phyloP scores from a whole-genome alignment of 2,113 vertebrate genomes.

The Vombatus ursinus region DNA sequence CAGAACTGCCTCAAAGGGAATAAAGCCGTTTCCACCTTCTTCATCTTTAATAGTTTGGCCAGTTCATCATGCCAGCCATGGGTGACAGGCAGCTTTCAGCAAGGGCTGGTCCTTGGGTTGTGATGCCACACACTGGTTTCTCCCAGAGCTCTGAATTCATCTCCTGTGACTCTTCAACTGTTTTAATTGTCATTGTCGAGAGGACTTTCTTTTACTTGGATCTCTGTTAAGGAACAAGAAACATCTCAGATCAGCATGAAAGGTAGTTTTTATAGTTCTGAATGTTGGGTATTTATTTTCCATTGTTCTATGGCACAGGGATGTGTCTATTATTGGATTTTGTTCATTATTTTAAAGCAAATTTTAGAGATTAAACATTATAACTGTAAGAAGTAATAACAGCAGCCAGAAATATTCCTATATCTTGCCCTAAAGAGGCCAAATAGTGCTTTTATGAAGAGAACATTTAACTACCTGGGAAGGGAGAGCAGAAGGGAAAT shows the following conservation, averaged over 20 bases:
- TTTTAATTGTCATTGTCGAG: background rate
- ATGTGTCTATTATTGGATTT: constrained; percentile 23
- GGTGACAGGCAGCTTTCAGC: constrained; percentile 12
- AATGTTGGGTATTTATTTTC: constrained; percentile 6
- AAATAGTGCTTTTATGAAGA: constrained; percentile 17
- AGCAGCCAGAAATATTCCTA: constrained; percentile 36
- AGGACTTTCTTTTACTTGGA: background rate
- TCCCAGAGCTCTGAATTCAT: background rate
- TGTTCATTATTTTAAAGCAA: constrained; percentile 40
- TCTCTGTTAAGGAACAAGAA: background rate
- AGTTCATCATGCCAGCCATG: constrained; percentile 12
- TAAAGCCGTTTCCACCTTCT: constrained; percentile 12
- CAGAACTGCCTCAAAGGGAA: background rate
- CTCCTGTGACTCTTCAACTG: background rate
- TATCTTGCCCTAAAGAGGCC: constrained; percentile 19
- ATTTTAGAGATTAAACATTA: constrained; percentile 39
- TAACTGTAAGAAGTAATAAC: constrained; percentile 46
- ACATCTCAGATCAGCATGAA: background rate
- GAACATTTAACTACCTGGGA: background rate
- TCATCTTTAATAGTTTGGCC: constrained; percentile 17
- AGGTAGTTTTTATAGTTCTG: background rate
- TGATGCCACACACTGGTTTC: background rate
- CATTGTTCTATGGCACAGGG: background rate
- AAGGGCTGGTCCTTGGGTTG: background rate
- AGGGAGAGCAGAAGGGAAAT: constrained; percentile 20